Evolutionary conservation across 2,888 invertebrate genomes (phyloP).

Genomic region (Eristalinus aeneus): DNA sequence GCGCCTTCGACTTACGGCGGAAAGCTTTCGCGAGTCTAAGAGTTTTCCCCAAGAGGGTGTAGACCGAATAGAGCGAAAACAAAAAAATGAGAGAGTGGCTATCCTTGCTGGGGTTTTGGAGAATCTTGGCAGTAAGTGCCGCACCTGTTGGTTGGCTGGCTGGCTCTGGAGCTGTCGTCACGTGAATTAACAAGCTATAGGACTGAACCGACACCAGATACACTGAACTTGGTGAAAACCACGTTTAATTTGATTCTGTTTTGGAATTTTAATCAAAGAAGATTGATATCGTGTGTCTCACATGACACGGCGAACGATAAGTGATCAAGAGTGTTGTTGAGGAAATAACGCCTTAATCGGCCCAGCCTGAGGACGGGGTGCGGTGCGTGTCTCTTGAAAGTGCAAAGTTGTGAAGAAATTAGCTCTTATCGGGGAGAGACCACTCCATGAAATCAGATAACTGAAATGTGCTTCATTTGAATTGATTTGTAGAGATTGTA

Average conservation of each 20-base stretch:
- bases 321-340: background rate
- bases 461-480: too few species aligned
- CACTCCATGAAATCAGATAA: too few species aligned
- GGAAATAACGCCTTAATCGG: background rate
- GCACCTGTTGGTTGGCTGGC: background rate
- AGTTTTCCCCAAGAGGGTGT: background rate
- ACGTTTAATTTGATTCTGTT: background rate
- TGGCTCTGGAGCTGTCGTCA: background rate
- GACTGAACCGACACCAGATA: background rate
- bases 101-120: conserved; percentile 41
- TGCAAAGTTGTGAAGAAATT: background rate
- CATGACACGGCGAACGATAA: background rate
- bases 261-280: background rate
- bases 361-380: background rate
- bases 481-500: too few species aligned
- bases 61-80: background rate
- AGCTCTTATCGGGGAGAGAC: background rate
- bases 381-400: background rate
- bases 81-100: conserved; percentile 14
- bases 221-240: background rate
- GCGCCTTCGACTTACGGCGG: conserved; percentile 48
- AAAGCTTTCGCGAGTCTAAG: conserved; percentile 46
- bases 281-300: background rate
- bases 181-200: background rate
- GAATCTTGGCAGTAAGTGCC: background rate